These are phyloP conservation scores for Lutjanus campechanus DNA, from an alignment of 2,797 vertebrate genomes.

Conservation along the genomic window DNA sequence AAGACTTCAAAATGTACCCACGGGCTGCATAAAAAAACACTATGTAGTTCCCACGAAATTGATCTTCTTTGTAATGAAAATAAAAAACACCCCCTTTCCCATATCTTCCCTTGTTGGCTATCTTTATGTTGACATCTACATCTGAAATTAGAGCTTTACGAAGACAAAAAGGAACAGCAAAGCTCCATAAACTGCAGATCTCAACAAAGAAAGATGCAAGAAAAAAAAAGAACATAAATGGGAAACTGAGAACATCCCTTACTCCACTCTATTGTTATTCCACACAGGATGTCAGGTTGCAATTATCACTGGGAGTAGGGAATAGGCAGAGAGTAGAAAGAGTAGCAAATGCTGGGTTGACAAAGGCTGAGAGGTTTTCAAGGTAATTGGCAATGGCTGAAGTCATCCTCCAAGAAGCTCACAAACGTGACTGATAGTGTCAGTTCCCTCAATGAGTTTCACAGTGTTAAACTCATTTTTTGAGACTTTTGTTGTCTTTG, in stretches of 20 bases:
- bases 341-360: conserved; percentile 45
- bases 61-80: background rate
- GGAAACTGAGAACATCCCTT: conserved; percentile 52
- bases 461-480: conserved; percentile 2
- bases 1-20: background rate
- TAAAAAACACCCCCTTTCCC: background rate
- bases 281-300: conserved; percentile 60
- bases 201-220: conserved; percentile 48
- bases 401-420: conserved; percentile 52
- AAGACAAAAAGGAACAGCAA: conserved; percentile 35
- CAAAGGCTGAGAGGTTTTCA: conserved; percentile 61
- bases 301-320: conserved; percentile 65
- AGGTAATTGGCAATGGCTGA: conserved; percentile 62
- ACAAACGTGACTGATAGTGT: conserved; percentile 40
- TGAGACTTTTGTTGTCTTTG: conserved; percentile 9
- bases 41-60: background rate
- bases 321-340: conserved; percentile 59
- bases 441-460: conserved; percentile 22
- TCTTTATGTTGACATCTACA: conserved; percentile 30
- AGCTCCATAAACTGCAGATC: conserved; percentile 35
- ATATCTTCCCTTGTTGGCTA: conserved; percentile 9
- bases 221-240: conserved; percentile 57
- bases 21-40: background rate
- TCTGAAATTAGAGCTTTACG: conserved; percentile 35
- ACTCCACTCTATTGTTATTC: conserved; percentile 73